Percentiles rank a stretch among this genome's conserved stretches.
Conservation (phyloP, 2,797 vertebrate species). For the Lacerta agilis region DNA sequence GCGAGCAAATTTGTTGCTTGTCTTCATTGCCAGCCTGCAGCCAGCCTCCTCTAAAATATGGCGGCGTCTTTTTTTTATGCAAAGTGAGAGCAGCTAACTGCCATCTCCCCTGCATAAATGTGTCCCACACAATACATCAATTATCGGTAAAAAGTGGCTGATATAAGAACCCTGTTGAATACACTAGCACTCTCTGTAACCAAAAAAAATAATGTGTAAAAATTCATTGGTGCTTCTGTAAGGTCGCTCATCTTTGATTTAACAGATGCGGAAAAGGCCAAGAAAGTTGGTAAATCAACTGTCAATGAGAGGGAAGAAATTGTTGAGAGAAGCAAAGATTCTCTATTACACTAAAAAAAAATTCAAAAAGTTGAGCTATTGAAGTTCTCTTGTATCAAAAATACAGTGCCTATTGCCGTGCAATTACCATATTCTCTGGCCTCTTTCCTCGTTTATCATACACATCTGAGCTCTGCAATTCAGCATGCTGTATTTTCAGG, state of each 20-base stretch:
- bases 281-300: slow-evolving; percentile 46
- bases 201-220: not conserved
- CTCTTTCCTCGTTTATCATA: slow-evolving; percentile 13
- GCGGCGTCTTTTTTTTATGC: not conserved
- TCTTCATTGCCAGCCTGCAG: not conserved
- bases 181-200: not conserved
- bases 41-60: not conserved
- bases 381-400: slow-evolving; percentile 40
- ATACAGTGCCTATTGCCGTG: slow-evolving; percentile 32
- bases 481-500: slow-evolving; percentile 4
- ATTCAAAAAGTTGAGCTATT: not conserved
- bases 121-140: not conserved
- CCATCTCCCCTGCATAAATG: not conserved
- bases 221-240: slow-evolving; percentile 33
- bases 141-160: not conserved
- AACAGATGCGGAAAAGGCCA: slow-evolving; percentile 14
- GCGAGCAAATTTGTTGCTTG: not conserved
- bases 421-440: slow-evolving; percentile 42
- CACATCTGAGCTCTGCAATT: not conserved
- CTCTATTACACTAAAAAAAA: slow-evolving; percentile 38
- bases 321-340: slow-evolving; percentile 41
- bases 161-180: not conserved
- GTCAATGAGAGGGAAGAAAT: slow-evolving; percentile 2
- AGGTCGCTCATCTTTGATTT: slow-evolving; percentile 40
- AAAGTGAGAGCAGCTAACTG: not conserved